Percentiles rank a stretch among this genome's conserved stretches.
Conservation (phyloP, 2,797 vertebrate genomes). For the Buphagus erythrorhynchus region DNA sequence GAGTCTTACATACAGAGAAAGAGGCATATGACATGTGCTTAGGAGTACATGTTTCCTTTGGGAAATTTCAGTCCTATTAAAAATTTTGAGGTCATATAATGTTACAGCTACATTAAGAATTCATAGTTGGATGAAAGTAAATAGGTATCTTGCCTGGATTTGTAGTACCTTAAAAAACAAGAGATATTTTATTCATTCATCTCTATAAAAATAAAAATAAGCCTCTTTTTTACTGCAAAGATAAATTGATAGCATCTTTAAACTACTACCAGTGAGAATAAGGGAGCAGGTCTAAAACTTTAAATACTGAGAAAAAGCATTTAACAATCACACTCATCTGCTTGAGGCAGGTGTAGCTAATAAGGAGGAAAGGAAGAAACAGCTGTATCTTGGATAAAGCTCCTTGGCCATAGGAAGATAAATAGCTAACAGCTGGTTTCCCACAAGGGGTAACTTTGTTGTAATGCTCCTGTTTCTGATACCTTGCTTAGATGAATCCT, state of each 20-base stretch:
- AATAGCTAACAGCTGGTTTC: conserved; percentile 88
- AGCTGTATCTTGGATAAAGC: conserved; percentile 80
- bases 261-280: background rate
- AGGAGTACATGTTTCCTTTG: background rate
- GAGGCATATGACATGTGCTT: background rate
- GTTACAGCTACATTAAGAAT: background rate
- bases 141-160: background rate
- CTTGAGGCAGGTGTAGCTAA: conserved; percentile 79
- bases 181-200: background rate
- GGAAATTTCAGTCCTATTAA: background rate
- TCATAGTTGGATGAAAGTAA: background rate
- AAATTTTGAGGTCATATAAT: background rate
- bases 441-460: conserved; percentile 74
- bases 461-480: conserved; percentile 64
- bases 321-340: conserved; percentile 29
- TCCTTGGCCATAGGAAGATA: conserved; percentile 83
- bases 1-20: background rate
- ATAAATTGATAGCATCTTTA: background rate
- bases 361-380: conserved; percentile 76
- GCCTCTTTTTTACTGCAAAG: background rate
- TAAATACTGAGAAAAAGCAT: conserved; percentile 27
- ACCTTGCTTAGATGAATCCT: conserved; percentile 42
- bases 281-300: background rate
- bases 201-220: background rate
- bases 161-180: background rate